Evolutionary conservation across 2,797 vertebrate species (phyloP).

Genomic region (Lutjanus argentimaculatus): DNA sequence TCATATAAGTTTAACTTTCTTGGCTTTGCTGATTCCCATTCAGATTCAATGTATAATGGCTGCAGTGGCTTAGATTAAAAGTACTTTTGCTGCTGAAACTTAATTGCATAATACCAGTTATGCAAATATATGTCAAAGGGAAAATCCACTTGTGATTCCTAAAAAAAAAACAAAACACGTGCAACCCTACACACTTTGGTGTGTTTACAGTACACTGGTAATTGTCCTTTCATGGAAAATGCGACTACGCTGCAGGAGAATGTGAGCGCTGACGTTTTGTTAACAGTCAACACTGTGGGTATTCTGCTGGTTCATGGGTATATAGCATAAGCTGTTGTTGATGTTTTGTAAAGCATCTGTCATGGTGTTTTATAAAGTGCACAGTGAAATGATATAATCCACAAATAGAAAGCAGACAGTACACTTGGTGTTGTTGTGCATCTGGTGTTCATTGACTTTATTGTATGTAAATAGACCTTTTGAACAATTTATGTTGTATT

Average conservation of each 20-base stretch:
- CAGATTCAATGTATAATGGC: not conserved
- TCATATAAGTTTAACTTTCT: not conserved
- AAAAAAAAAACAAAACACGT: not conserved
- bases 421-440: constrained; percentile 1
- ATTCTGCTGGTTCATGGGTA: constrained; percentile 32
- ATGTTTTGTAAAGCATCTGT: constrained; percentile 23
- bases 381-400: not conserved
- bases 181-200: not conserved
- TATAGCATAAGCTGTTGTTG: constrained; percentile 8
- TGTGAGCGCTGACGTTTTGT: constrained; percentile 35
- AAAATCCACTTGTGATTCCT: not conserved
- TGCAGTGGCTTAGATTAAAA: not conserved
- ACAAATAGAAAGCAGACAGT: constrained; percentile 10
- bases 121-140: not conserved
- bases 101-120: not conserved
- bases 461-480: constrained; percentile 38
- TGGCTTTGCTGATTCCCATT: not conserved
- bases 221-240: constrained; percentile 60
- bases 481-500: not conserved
- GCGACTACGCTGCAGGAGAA: constrained; percentile 14
- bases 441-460: constrained; percentile 1
- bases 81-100: not conserved
- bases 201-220: constrained; percentile 39
- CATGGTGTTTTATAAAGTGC: constrained; percentile 15
- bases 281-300: constrained; percentile 47